A percentile compares a stretch with the other conserved stretches of the same genome.
Conservation (phyloP, 2,113 vertebrate genomes). For the Irena cyanogastra region DNA sequence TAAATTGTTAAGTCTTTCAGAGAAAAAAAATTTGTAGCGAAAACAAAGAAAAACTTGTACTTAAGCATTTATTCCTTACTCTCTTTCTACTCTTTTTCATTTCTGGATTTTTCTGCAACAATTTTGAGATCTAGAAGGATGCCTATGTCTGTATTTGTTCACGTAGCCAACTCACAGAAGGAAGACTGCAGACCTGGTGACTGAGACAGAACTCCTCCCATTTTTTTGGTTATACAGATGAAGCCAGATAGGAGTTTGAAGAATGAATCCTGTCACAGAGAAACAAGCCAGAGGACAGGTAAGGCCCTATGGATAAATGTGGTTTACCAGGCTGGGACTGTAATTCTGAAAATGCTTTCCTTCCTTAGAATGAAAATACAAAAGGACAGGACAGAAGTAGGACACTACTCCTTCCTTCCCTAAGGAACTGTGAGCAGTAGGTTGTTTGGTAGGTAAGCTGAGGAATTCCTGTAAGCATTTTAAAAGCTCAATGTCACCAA, state of each 20-base stretch:
- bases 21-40: not conserved
- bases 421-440: not conserved
- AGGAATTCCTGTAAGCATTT: not conserved
- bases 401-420: not conserved
- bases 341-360: not conserved
- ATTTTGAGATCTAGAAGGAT: not conserved
- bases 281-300: not conserved
- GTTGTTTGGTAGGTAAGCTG: not conserved
- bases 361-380: not conserved
- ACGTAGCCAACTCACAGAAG: not conserved
- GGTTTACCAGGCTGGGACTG: not conserved
- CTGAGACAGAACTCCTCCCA: not conserved
- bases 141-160: not conserved
- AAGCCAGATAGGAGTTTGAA: not conserved
- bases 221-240: not conserved
- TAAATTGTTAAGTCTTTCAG: not conserved
- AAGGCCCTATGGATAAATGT: not conserved
- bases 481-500: not conserved
- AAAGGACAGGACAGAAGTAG: not conserved
- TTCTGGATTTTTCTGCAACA: not conserved
- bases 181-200: not conserved
- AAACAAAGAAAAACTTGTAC: not conserved
- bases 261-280: not conserved
- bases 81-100: not conserved
- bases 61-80: not conserved